Conservation (phyloP, 1,140 invertebrate species). For the Cotesia glomerata region DNA sequence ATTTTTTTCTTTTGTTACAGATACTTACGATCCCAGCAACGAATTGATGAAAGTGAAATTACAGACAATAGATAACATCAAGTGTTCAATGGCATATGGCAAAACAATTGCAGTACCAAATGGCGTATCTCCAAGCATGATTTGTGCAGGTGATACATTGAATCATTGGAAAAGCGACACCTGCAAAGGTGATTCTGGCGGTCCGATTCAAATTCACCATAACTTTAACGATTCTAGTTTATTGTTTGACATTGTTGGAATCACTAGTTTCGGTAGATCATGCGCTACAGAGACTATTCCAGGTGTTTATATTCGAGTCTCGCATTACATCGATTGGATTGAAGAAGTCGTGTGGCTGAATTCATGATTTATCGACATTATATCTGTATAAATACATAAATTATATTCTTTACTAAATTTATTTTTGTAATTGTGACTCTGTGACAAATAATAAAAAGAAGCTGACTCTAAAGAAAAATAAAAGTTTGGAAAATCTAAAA, state of each 20-base stretch:
- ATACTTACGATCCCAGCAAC: constrained; percentile 57
- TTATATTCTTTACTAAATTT: no score
- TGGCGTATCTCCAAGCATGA: constrained; percentile 67
- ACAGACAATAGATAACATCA: constrained; percentile 63
- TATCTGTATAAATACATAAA: no score
- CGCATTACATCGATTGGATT: constrained; percentile 49
- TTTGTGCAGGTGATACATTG: constrained; percentile 74
- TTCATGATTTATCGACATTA: not conserved
- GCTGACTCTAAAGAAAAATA: no score
- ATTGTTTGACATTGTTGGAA: constrained; percentile 64
- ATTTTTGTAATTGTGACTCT: no score
- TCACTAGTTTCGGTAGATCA: constrained; percentile 68
- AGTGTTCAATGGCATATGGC: constrained; percentile 62
- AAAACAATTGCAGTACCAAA: constrained; percentile 52
- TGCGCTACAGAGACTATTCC: constrained; percentile 65
- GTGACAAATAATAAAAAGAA: no score
- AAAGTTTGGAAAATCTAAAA: no score
- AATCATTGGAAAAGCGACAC: constrained; percentile 71
- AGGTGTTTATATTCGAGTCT: constrained; percentile 64
- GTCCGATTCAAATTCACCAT: constrained; percentile 55
- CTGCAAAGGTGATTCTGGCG: constrained; percentile 77
- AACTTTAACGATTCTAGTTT: constrained; percentile 60
- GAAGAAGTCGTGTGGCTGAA: constrained; percentile 44
- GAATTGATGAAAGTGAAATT: constrained; percentile 70
- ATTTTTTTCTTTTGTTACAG: constrained; percentile 9